Evolutionary conservation across 2,113 vertebrate genomes (phyloP).

Genomic region (Sylvia atricapilla): DNA sequence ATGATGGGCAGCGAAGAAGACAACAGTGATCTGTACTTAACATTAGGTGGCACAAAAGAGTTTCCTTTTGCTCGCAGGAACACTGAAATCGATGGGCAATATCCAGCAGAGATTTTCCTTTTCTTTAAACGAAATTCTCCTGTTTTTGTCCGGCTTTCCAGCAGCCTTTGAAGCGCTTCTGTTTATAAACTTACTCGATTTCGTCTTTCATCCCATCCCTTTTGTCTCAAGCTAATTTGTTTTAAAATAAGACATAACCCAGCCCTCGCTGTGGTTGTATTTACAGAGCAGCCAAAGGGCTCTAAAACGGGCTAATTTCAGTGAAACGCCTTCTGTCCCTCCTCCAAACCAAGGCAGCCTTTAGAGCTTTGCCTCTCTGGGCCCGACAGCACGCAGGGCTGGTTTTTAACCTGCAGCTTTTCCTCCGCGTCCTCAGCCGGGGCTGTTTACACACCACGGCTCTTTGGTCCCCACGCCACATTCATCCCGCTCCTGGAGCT

Average conservation of each 20-base stretch:
- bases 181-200: not conserved
- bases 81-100: not conserved
- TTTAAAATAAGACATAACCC: not conserved
- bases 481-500: not conserved
- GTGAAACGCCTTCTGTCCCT: not conserved
- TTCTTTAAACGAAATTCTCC: conserved; percentile 1
- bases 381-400: accelerated
- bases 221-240: not conserved
- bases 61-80: conserved; percentile 48
- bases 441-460: not conserved
- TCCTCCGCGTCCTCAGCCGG: not conserved
- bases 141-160: not conserved
- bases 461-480: accelerated
- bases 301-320: not conserved
- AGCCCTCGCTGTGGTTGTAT: not conserved
- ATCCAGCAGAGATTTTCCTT: not conserved
- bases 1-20: not conserved
- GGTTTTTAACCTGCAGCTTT: accelerated
- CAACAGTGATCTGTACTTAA: conserved; percentile 62
- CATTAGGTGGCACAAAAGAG: conserved; percentile 73
- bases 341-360: not conserved
- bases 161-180: not conserved
- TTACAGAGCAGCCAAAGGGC: not conserved
- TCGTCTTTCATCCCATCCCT: not conserved
- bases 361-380: not conserved